Conservation (phyloP, 2,888 invertebrate genomes). For the Plagodis pulveraria region DNA sequence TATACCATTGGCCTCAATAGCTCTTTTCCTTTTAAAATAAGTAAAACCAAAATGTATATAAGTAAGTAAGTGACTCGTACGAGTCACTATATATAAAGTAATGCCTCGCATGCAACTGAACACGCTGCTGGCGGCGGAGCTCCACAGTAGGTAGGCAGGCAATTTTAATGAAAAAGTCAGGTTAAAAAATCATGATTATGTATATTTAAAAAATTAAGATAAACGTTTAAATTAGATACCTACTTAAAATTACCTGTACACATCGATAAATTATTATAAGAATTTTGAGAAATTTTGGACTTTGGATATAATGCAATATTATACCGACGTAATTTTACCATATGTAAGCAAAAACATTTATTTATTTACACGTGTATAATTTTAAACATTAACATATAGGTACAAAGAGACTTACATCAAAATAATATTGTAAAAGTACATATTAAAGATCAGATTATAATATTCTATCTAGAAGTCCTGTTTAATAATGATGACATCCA, state of each 20-base stretch:
- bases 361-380: slow-evolving; percentile 72
- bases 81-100: no score
- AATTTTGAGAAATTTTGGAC: slow-evolving; percentile 73
- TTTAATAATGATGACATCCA: slow-evolving; percentile 54
- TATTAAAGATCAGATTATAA: slow-evolving; percentile 50
- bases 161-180: slow-evolving; percentile 44
- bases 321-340: slow-evolving; percentile 60
- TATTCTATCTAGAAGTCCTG: slow-evolving; percentile 54
- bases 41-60: no score
- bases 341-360: slow-evolving; percentile 62
- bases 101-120: no score
- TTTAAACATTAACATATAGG: slow-evolving; percentile 50
- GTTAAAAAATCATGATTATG: slow-evolving; percentile 78
- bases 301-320: slow-evolving; percentile 59
- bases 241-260: slow-evolving; percentile 83
- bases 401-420: slow-evolving; percentile 54
- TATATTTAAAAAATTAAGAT: slow-evolving; percentile 82
- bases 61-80: no score
- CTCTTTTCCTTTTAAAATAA: no score
- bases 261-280: slow-evolving; percentile 70
- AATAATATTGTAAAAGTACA: slow-evolving; percentile 53
- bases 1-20: no score
- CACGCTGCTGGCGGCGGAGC: no score
- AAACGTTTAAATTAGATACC: slow-evolving; percentile 68
- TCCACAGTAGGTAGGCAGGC: no score